These are phyloP conservation scores for Scomber japonicus DNA, from an alignment of 2,113 vertebrate species.

Conservation along the genomic window DNA sequence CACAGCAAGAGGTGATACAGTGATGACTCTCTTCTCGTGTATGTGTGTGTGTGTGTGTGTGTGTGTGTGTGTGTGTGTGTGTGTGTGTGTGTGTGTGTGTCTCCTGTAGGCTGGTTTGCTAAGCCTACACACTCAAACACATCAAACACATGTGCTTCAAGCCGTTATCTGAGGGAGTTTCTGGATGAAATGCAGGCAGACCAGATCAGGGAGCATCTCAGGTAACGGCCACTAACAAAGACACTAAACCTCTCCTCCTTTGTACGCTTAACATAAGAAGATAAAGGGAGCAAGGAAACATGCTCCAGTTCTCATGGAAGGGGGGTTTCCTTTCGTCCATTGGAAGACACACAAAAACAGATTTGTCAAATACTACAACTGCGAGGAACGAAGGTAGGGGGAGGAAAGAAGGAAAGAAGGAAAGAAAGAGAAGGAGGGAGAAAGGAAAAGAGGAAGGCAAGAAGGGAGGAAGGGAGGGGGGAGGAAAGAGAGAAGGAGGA, in stretches of 20 bases:
- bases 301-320: not conserved
- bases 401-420: no score
- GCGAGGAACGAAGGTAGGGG: no score
- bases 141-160: conserved; percentile 31
- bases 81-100: conserved; percentile 38
- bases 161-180: conserved; percentile 83
- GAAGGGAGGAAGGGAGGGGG: no score
- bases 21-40: not conserved
- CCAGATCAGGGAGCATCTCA: conserved; percentile 90
- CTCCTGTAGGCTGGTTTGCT: conserved; percentile 90
- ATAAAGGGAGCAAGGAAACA: not conserved
- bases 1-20: not conserved
- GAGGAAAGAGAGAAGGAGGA: no score
- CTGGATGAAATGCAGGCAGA: conserved; percentile 90
- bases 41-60: no score
- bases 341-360: no score
- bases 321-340: no score
- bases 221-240: conserved; percentile 79
- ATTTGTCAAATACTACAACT: no score
- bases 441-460: no score
- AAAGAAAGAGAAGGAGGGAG: no score
- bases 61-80: not conserved
- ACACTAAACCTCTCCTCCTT: no score
- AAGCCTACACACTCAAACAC: conserved; percentile 74
- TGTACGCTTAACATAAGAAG: not conserved